Evolutionary conservation across 2,888 invertebrate genomes (phyloP).

Genomic region (Chalcosyrphus nemorum): DNA sequence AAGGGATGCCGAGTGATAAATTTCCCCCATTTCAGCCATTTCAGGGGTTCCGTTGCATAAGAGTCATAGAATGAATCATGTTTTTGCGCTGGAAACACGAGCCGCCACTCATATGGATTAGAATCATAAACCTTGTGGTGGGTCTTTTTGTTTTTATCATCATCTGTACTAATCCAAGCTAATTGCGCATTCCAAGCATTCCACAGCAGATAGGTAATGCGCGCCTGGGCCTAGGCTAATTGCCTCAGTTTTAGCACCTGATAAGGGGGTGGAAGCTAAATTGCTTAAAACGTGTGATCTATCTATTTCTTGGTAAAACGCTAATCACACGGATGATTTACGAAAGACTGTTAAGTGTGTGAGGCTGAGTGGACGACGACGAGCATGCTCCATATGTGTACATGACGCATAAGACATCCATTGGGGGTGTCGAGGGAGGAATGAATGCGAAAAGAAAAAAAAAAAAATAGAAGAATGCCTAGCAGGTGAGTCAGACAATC

Average conservation of each 20-base stretch:
- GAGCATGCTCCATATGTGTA: slow-evolving; percentile 6
- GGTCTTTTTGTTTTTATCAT: slow-evolving; percentile 48
- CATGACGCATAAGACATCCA: slow-evolving; percentile 37
- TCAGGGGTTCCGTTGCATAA: slow-evolving; percentile 40
- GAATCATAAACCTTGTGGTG: slow-evolving; percentile 49
- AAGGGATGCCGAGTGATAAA: slow-evolving; percentile 70
- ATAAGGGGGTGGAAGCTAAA: slow-evolving; percentile 55
- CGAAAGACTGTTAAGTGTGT: slow-evolving; percentile 39
- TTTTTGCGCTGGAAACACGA: slow-evolving; percentile 11
- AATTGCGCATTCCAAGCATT: slow-evolving; percentile 70
- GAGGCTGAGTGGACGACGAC: not conserved
- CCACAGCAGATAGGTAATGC: slow-evolving; percentile 60
- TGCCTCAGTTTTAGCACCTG: slow-evolving; percentile 72
- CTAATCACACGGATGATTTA: slow-evolving; percentile 69
- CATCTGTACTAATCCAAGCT: slow-evolving; percentile 64
- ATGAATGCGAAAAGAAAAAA: slow-evolving; percentile 11
- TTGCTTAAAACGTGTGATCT: slow-evolving; percentile 6
- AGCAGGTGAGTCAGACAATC: slow-evolving; percentile 63
- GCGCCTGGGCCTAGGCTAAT: slow-evolving; percentile 50
- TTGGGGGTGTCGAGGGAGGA: not conserved
- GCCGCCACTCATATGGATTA: slow-evolving; percentile 32
- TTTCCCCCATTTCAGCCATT: slow-evolving; percentile 10
- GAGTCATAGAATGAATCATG: slow-evolving; percentile 62
- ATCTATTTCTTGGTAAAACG: not conserved
- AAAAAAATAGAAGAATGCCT: slow-evolving; percentile 47